Base-by-base conservation (phyloP, 2,113 vertebrate genomes). In the Myotis lucifugus region DNA sequence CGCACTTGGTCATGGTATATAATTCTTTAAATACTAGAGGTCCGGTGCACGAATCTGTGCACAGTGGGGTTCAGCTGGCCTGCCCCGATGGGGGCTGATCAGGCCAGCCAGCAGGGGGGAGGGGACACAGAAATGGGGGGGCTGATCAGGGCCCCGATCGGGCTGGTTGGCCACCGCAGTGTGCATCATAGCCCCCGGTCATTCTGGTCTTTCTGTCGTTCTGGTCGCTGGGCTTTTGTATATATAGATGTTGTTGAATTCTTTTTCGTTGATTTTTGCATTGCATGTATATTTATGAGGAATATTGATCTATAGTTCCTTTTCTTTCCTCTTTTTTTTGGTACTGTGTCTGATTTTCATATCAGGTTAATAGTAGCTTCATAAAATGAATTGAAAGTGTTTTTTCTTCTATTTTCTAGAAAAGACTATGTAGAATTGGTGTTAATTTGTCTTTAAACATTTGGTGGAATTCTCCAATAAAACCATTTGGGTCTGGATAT, bases 341-440 rank as follows among this genome's bases (percentile, higher is more conserved):
- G n/a, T 84, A 32, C 11, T 25, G 5, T 91, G 25, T 66, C 42
- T 76, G 42, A 50, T 85, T 85, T 64, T 85, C 70, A 9, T 92
- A 40, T 67, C 56, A 76, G 46, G 69, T 74, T 73, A 85, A 66
- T 66, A 84, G 25, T 66, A 84, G 18, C 6, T 56, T 82, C 37
- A 56, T 56, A 91, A 87, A 81, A 56, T 56, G 46, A 72, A 64
- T 42, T 90, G 9, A 21, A 48, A 37, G 54, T 73, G 14, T 88
- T 81, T 76, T 86, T 86, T 85, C 64, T 64, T 48, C 61, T 85
- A 40, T 90, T 91, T 91, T 82, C 48, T 87, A 14, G 23, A 54
- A 64, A 69, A 69, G 21, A 69, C 64, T 76, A 19, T 72, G 34
- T 77, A 56, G 61, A 78, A 46, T 94, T 69, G 10, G 25, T 54